phyloP scores from a whole-genome alignment of 2,113 vertebrate genomes.

The Trochalopteron elliotii region DNA sequence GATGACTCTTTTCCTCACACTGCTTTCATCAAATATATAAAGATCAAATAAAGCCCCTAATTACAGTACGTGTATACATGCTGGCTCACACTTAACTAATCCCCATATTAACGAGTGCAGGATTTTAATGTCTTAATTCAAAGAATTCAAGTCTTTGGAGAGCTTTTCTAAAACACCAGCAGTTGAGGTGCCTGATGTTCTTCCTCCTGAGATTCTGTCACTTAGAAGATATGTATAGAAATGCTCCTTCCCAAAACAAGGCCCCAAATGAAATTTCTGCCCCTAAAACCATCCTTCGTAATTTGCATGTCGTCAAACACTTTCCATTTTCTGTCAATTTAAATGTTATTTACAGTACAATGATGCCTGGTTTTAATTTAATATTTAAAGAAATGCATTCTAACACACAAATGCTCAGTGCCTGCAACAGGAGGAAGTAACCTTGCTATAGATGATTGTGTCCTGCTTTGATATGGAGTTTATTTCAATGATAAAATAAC shows the following conservation, averaged over 20 bases:
- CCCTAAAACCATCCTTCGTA: not conserved
- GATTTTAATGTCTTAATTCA: not conserved
- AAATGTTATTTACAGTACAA: slow-evolving; percentile 9
- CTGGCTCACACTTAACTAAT: slow-evolving; percentile 1
- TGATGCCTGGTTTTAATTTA: not conserved
- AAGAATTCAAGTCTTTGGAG: slow-evolving; percentile 18
- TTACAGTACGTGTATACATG: not conserved
- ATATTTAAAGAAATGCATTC: not conserved
- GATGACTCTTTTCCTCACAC: not conserved
- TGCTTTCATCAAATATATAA: not conserved
- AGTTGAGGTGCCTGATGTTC: slow-evolving; percentile 24
- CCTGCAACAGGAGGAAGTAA: not conserved
- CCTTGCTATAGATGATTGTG: not conserved
- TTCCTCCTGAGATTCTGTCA: slow-evolving; percentile 1
- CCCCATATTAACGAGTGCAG: not conserved
- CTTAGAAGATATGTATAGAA: not conserved
- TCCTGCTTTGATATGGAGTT: not conserved
- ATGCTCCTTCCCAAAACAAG: not conserved
- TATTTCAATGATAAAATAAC: not conserved
- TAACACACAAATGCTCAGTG: not conserved
- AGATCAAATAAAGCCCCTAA: slow-evolving; percentile 5
- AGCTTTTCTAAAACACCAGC: slow-evolving; percentile 14
- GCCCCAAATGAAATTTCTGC: slow-evolving; percentile 3
- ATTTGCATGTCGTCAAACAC: slow-evolving; percentile 11
- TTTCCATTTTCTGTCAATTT: slow-evolving; percentile 22